Evolutionary conservation across 1,140 invertebrate species (phyloP).

Genomic region (Drosophila tani): DNA sequence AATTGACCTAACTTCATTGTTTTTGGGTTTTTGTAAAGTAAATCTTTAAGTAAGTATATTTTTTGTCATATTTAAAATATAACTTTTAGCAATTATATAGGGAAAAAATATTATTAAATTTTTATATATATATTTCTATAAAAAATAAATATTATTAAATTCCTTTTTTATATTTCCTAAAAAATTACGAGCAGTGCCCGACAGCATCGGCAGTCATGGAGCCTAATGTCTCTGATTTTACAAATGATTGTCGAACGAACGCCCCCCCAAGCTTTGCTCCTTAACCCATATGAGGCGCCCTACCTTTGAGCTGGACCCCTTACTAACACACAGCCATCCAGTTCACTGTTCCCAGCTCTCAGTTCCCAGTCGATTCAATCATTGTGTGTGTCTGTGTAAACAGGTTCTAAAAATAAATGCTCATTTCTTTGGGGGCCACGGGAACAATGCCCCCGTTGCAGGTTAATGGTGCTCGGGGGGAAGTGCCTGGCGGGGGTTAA

Average conservation of each 20-base stretch:
- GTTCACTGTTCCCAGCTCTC: neutral
- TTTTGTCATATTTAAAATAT: too few species aligned
- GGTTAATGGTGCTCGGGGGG: conserved; percentile 8
- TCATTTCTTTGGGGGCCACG: conserved; percentile 46
- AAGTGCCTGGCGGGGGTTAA: neutral
- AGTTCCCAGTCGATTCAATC: conserved; percentile 58
- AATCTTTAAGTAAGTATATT: too few species aligned
- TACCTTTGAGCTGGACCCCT: conserved; percentile 21
- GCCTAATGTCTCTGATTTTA: conserved; percentile 79
- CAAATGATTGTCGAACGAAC: conserved; percentile 66
- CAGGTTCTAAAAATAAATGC: conserved; percentile 56
- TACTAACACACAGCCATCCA: neutral
- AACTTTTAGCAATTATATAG: too few species aligned
- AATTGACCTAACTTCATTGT: too few species aligned
- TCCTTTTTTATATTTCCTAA: too few species aligned
- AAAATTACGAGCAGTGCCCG: conserved; percentile 1
- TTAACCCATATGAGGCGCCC: conserved; percentile 26
- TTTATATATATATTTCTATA: too few species aligned
- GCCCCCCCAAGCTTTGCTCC: neutral
- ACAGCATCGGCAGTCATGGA: conserved; percentile 17
- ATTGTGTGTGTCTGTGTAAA: conserved; percentile 52
- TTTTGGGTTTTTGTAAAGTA: too few species aligned
- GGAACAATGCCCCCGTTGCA: conserved; percentile 34
- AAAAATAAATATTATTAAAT: too few species aligned
- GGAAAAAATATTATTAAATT: too few species aligned